Base-by-base conservation (phyloP, 2,888 invertebrate genomes). In the Malachius bipustulatus region DNA sequence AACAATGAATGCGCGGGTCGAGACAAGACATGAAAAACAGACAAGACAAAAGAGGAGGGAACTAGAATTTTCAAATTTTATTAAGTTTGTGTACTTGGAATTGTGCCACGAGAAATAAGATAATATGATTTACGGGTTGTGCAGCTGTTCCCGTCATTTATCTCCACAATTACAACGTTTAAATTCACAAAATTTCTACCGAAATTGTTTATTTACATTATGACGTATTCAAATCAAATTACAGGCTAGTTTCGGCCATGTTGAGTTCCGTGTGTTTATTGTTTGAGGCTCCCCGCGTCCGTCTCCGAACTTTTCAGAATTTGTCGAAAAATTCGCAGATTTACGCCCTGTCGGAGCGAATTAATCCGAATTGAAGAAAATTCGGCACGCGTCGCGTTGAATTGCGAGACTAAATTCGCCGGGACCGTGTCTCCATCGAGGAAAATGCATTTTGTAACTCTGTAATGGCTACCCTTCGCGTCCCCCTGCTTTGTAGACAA, bases 391-490 rank as follows among this genome's bases (percentile, higher is more conserved):
- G 16, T 36, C 27, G 28, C 14, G 51, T 48, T 49, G 48, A 48
- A 46, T 50, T 49, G 50, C 46, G 50, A 48, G n/a, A 34, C 16
- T 19, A 9, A 4, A 4, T 8, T 28, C n/a, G 14, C 8, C 24
- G 32, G 6, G 9, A 14, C 12, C 13, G 9, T 14, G 31, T n/a
- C 15, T 35, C 16, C 36, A 38, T 29, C 36, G 15, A 34, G 19
- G 34, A 40, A 45, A 45, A 43, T 45, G 38, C 32, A 39, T 39
- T 37, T 32, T 38, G 41, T 44, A 64, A 65, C 66, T 68, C 66
- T 65, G 64, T 69, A 69, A 73, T 73, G 72, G 73, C 73, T 70
- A 69, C 67, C 69, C 70, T 70, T 70, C 70, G 71, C 71, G 71
- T 72, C 71, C 72, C 74, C 72, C 73, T 69, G 71, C 68, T 68